These are phyloP conservation scores for Acanthis flammea DNA, from an alignment of 2,797 vertebrate genomes.

Conservation along the genomic window DNA sequence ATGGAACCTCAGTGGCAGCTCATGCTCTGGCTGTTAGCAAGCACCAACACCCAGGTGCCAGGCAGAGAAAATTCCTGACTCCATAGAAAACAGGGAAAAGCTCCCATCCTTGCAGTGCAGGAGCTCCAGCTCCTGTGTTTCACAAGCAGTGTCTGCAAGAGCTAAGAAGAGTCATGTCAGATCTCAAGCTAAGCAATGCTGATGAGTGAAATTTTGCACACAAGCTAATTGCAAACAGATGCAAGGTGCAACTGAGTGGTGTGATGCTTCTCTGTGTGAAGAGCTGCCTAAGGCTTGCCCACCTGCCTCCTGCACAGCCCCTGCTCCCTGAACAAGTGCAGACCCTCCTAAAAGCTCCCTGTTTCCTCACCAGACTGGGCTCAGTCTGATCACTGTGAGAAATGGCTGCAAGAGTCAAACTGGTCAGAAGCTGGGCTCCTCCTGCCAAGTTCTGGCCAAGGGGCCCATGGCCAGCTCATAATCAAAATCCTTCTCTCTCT, in stretches of 20 bases:
- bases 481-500: neutral
- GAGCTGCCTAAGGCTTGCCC: fast-evolving
- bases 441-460: neutral
- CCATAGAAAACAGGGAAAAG: neutral
- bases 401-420: neutral
- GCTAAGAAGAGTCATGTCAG: neutral
- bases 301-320: fast-evolving
- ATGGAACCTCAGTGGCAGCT: neutral
- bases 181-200: neutral
- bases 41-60: neutral
- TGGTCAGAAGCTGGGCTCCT: neutral
- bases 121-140: neutral
- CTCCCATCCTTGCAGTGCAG: neutral
- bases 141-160: neutral
- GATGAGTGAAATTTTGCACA: neutral
- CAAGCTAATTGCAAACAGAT: neutral
- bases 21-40: neutral
- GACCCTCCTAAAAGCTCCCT: neutral
- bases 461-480: neutral
- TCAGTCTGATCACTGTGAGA: neutral
- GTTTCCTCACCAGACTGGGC: neutral
- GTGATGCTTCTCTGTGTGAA: neutral
- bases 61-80: neutral
- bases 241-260: no score
- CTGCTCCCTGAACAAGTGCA: neutral